These are phyloP conservation scores for Cydia splendana DNA, from an alignment of 1,140 invertebrate genomes.

Conservation along the genomic window DNA sequence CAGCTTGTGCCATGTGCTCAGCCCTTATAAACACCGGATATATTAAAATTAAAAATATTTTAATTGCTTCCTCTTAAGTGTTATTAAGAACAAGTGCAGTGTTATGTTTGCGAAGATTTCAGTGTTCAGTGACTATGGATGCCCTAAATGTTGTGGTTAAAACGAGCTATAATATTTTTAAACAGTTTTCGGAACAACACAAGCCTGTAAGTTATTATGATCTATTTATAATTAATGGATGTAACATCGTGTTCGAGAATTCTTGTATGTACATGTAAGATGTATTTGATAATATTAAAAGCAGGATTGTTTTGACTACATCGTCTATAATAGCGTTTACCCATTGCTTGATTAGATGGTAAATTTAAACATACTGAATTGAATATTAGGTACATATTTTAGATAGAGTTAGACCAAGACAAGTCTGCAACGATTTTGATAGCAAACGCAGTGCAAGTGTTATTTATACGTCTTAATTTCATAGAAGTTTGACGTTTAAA, in stretches of 20 bases:
- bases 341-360: not conserved
- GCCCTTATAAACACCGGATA: constrained; percentile 33
- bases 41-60: constrained; percentile 31
- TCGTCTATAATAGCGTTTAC: not conserved
- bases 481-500: too few relatives aligned
- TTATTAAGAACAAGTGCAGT: constrained; percentile 24
- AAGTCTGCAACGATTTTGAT: too few relatives aligned
- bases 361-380: too few relatives aligned
- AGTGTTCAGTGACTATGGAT: constrained; percentile 53
- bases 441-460: too few relatives aligned
- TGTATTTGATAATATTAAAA: constrained; percentile 7
- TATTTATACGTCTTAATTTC: too few relatives aligned
- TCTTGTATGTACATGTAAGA: constrained; percentile 3
- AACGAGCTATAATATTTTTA: constrained; percentile 72
- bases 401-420: too few relatives aligned
- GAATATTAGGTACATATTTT: too few relatives aligned
- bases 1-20: constrained; percentile 54
- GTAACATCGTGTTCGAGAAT: constrained; percentile 19
- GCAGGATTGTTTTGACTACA: not conserved
- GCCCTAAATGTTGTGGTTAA: constrained; percentile 67
- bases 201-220: constrained; percentile 61
- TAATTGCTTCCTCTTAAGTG: constrained; percentile 21
- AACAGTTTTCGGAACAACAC: constrained; percentile 68
- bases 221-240: constrained; percentile 30
- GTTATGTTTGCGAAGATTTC: constrained; percentile 15